Evolutionary conservation across 1,140 invertebrate genomes (phyloP), one percentile per base, ranked within the genome.

Genomic region (Tyrophagus putrescentiae): DNA sequence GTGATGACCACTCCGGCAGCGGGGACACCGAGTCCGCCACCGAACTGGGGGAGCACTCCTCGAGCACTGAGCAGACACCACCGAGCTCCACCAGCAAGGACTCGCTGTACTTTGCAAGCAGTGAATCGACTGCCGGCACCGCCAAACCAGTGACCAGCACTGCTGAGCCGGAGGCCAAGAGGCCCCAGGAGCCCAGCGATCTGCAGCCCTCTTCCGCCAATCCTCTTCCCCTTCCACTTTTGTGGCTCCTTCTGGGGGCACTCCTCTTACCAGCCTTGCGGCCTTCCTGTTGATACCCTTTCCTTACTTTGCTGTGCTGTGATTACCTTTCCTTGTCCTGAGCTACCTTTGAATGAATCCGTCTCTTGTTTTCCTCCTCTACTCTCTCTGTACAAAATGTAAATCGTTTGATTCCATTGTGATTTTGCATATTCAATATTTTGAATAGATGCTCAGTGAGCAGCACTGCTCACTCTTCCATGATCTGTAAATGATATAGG

Each of bases 361-460:
- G n/a, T n/a, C n/a, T n/a, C n/a, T n/a, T n/a, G n/a, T n/a, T n/a
- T n/a, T n/a, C n/a, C n/a, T n/a, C n/a, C n/a, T n/a, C n/a, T n/a
- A n/a, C n/a, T n/a, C n/a, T n/a, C 45, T 7, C 45, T 48, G 45
- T 48, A 48, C 18, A 48, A 25, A 48, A 29, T 48, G 45, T 48
- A 48, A 6, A 48, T 48, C 21, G 45, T 7, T 48, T 48, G 45
- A 13, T 48, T 21, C 7, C 45, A 7, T 48, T 48, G 45, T 48
- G 45, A 48, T 48, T 48, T 48, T 7, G 7, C 45, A 48, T 29
- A 48, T 48, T 48, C 18, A 48, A 48, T 48, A 7, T 6, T 25
- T 48, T 18, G 7, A 48, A 6, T 48, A 48, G 45, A 48, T 7
- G 45, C 45, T 48, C 45, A 7, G 13, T 48, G n/a, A n/a, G n/a